Conservation (phyloP, 2,797 vertebrate species). For the Cossypha niveicapilla region DNA sequence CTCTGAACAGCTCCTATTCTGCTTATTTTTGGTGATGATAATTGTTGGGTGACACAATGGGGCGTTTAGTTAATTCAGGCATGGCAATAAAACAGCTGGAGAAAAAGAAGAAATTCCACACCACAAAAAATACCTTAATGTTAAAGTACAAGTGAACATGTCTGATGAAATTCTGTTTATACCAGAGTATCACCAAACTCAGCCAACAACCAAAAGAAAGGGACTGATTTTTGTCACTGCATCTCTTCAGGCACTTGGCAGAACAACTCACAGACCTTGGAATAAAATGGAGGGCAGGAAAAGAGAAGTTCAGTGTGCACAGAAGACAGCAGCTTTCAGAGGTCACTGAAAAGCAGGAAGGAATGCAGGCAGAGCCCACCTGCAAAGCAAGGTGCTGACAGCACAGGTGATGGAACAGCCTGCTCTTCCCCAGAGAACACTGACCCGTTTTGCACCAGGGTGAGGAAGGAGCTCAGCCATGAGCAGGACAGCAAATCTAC, state of each 20-base stretch:
- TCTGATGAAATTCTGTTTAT: background rate
- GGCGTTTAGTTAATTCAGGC: background rate
- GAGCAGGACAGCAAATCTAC: background rate
- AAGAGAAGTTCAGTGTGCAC: background rate
- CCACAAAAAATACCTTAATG: background rate
- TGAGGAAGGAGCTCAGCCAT: background rate
- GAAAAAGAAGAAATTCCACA: background rate
- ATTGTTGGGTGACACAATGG: background rate
- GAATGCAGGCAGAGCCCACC: background rate
- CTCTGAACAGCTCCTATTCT: background rate
- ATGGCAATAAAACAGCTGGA: background rate
- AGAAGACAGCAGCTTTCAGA: background rate
- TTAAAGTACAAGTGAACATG: background rate
- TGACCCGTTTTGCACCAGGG: accelerated
- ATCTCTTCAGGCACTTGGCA: background rate
- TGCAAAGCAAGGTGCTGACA: background rate
- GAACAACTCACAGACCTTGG: background rate
- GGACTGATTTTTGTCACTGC: background rate
- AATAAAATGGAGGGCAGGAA: background rate
- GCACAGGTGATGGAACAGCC: background rate
- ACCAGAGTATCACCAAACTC: background rate
- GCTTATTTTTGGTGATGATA: background rate
- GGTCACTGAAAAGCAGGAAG: background rate
- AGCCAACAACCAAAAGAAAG: background rate
- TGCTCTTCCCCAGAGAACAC: background rate